Base-by-base conservation (phyloP, 2,888 invertebrate genomes). In the Cyrtodaria siliqua region DNA sequence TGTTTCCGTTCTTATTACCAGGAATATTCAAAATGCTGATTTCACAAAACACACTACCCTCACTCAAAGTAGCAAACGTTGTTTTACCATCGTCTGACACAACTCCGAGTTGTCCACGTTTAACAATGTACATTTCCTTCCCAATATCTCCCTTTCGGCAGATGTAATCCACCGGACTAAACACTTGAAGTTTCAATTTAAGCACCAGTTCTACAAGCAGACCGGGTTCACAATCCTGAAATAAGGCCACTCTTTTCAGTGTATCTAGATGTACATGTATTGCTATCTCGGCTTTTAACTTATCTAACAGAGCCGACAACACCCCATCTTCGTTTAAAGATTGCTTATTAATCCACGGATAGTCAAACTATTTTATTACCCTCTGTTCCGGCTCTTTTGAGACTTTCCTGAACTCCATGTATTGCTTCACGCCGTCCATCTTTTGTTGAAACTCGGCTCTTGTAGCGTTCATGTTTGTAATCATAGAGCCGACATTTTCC, bases 101-200 rank as follows among this genome's bases (percentile, higher is more conserved):
- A 14, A 91, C 91, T n/a, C 85, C 80, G 9, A 91, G 71, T 26
- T 82, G 82, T 9, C 91, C 91, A 16, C 88, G 70, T 81, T 91
- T 91, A 6, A 91, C 86, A 40, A 91, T 91, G 66, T 90, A 91
- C 90, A 91, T 91, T 93, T 98, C 98, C 92, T 97, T 97, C 29
- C 98, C 98, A 8, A 98, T 98, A 91, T 98, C 98, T 0, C 98
- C 98, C 92, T 98, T 98, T 29, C 97, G 95, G 91, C 98, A 98
- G 75, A 98, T 97, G 92, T 97, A 98, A 93, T 98, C 98, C 0
- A 97, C 97, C 0, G 98, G 98, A 91, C 97, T 97, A 92, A 98
- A 98, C 24, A 98, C 97, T 86, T n/a, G n/a, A n/a, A n/a, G n/a
- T n/a, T n/a, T 84, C 24, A 91, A 83, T 72, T 90, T 89, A 8